Base-by-base conservation (phyloP, 2,888 invertebrate genomes). In the Zeuzera pyrina region DNA sequence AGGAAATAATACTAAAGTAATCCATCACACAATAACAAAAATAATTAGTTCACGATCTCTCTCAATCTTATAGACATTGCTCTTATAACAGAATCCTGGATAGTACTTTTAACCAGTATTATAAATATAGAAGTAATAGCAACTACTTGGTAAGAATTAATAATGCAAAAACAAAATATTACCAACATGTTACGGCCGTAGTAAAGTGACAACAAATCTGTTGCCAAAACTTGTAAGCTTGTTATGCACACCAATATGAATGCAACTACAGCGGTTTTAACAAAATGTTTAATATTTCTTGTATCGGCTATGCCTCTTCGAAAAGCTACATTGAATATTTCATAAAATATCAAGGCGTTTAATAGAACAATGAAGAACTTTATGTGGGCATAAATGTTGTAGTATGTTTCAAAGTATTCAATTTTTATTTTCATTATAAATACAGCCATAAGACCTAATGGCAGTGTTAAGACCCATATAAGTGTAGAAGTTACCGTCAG, bases 221-320 rank as follows among this genome's bases (percentile, higher is more conserved):
- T 62, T 1, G 58, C 6, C 1, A 74, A 46, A 1, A 72, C 60
- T 41, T 73, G 74, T 4, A 72, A 34, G 41, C 69, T 65, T 0
- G 64, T 55, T 6, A 71, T 57, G 16, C 55, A 54, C 2, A 72
- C 48, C 11, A 76, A 41, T 4, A 66, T 43, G 15, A 67, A 67
- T 0, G 60, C 56, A 0, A 71, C 47, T 0, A 61, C 16, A 0
- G 52, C 44, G 2, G 53, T 49, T 40, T 60, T 64, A 2, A 57
- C 31, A 5, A 45, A 38, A 30, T 50, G 41, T 8, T 30, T 38
- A 0, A 49, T 4, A 23, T 51, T 52, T n/a, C 49, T 52, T 3
- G 35, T 36, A 4, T 25, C 39, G 2, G 42, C 39, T 1, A 32
- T 24, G 1, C 43, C 44, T 13, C 45, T 48, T 10, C 33, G 41